A percentile compares a stretch with the other conserved stretches of the same genome.
phyloP scores from a whole-genome alignment of 2,888 invertebrate genomes.

The Eremobia ochroleuca region DNA sequence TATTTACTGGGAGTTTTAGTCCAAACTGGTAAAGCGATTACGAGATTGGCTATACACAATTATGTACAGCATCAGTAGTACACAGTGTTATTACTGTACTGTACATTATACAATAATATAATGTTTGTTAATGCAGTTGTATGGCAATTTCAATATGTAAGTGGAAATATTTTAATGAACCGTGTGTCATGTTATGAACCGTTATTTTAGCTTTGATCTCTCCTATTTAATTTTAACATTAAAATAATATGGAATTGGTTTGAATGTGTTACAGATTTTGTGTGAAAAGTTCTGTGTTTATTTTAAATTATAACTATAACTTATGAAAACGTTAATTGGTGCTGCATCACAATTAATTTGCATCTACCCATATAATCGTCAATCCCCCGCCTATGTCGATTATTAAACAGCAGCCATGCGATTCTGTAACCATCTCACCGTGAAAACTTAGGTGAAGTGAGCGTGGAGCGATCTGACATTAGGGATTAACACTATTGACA shows the following conservation, averaged over 20 bases:
- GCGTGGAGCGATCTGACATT: too few relatives aligned
- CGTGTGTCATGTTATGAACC: constrained; percentile 6
- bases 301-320: too few relatives aligned
- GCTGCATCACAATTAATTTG: too few relatives aligned
- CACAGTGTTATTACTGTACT: constrained; percentile 13
- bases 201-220: constrained; percentile 14
- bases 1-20: neutral
- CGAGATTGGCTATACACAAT: neutral
- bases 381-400: too few relatives aligned
- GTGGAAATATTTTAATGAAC: constrained; percentile 49
- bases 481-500: too few relatives aligned
- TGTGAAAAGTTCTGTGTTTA: neutral
- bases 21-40: neutral
- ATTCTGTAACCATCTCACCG: too few relatives aligned
- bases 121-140: constrained; percentile 19
- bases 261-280: constrained; percentile 3
- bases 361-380: too few relatives aligned
- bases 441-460: too few relatives aligned
- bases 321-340: too few relatives aligned
- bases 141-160: constrained; percentile 36
- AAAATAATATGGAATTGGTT: constrained; percentile 18
- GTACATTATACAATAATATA: neutral
- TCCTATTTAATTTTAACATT: constrained; percentile 22
- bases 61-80: neutral
- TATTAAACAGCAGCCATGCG: too few relatives aligned